A percentile compares a stretch with the other conserved stretches of the same genome.
Conservation (phyloP, 2,888 invertebrate genomes). For the Agelastica alni region DNA sequence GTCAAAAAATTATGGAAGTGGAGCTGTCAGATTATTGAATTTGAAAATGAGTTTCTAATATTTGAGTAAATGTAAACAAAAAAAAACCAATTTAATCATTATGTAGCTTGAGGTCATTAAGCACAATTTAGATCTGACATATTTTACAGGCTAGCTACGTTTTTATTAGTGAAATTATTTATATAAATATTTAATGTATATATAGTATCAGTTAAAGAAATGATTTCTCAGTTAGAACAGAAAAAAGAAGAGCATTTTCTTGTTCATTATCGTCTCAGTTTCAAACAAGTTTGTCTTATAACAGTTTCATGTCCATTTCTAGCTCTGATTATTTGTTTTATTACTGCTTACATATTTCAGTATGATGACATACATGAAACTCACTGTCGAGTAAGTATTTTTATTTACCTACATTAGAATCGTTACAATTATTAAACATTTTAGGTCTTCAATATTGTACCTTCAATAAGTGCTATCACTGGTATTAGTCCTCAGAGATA, state of each 20-base stretch:
- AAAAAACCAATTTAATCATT: neutral
- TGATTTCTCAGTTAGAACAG: conserved; percentile 24
- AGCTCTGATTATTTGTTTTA: conserved; percentile 84
- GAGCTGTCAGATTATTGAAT: neutral
- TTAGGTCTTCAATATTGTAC: conserved; percentile 92
- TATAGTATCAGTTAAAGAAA: neutral
- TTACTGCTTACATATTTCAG: conserved; percentile 88
- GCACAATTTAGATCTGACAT: neutral
- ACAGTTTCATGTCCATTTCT: conserved; percentile 85
- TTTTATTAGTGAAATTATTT: neutral
- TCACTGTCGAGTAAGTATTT: conserved; percentile 89
- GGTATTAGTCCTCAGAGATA: conserved; percentile 92
- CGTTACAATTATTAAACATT: too few relatives aligned
- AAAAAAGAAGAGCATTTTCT: conserved; percentile 50
- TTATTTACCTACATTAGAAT: too few relatives aligned
- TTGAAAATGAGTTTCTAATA: conserved; percentile 3
- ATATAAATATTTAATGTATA: neutral
- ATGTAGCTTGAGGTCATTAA: neutral
- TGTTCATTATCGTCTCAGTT: conserved; percentile 73
- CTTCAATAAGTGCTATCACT: conserved; percentile 94
- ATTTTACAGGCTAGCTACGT: neutral
- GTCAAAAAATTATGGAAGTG: too few relatives aligned
- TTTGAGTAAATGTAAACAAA: neutral
- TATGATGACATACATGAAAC: conserved; percentile 94
- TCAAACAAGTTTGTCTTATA: conserved; percentile 79